These are phyloP conservation scores for Cecidostiba fungosa DNA, from an alignment of 2,888 invertebrate species.

Conservation along the genomic window DNA sequence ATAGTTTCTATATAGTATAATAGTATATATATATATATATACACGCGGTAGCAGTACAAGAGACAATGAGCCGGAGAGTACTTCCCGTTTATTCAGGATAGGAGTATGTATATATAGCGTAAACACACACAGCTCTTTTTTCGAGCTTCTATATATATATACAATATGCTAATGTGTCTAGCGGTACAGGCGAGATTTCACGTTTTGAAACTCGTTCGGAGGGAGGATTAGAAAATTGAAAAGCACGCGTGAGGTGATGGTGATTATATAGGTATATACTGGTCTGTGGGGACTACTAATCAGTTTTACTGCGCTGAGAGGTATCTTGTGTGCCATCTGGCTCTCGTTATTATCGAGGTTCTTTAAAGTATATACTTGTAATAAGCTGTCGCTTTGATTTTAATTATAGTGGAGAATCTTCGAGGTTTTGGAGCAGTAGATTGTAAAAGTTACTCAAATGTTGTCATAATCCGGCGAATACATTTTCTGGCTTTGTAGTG, in stretches of 20 bases:
- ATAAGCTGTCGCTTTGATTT: no score
- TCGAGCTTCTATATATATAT: conserved; percentile 38
- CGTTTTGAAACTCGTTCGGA: neutral
- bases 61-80: conserved; percentile 30
- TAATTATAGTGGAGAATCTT: no score
- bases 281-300: neutral
- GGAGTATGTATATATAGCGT: neutral
- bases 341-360: neutral
- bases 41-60: neutral
- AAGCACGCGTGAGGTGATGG: neutral
- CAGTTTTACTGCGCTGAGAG: neutral
- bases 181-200: neutral
- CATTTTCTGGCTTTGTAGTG: conserved; percentile 15
- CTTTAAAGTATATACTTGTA: no score
- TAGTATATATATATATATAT: neutral
- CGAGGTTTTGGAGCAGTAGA: no score
- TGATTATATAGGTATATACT: neutral
- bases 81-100: conserved; percentile 53
- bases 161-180: neutral
- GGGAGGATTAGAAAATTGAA: conserved; percentile 14
- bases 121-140: neutral
- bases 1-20: no score
- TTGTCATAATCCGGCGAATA: neutral
- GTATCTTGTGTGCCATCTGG: neutral
- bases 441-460: no score